Percentiles rank a stretch among this genome's conserved stretches.
Evolutionary conservation across 2,888 invertebrate genomes (phyloP).

Genomic region (Quadriops clusia): DNA sequence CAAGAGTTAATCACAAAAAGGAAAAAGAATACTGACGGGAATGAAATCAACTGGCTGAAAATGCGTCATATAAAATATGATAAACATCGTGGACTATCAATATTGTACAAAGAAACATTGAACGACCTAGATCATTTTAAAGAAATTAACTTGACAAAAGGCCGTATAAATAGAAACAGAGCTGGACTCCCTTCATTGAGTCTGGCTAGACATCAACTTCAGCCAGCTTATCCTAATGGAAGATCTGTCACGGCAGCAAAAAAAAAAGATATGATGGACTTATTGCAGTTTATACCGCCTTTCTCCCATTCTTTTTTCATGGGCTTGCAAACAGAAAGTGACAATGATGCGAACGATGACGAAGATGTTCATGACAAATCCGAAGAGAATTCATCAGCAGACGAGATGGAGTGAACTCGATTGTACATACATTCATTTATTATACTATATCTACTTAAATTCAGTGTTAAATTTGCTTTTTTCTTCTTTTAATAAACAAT

Average conservation of each 20-base stretch:
- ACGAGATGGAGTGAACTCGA: background rate
- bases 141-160: constrained; percentile 1
- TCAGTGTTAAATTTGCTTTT: no score
- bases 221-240: constrained; percentile 1
- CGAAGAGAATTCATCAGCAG: no score
- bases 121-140: constrained; percentile 1
- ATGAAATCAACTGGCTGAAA: constrained; percentile 6
- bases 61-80: constrained; percentile 2
- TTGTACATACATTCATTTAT: constrained; percentile 1
- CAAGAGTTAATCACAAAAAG: background rate
- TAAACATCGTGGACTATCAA: constrained; percentile 4
- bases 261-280: constrained; percentile 2
- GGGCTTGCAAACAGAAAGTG: constrained; percentile 1
- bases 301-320: background rate
- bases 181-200: constrained; percentile 1
- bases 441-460: constrained; percentile 1
- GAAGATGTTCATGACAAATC: constrained; percentile 1
- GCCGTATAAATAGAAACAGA: background rate
- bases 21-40: constrained; percentile 2
- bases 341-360: background rate
- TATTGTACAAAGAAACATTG: constrained; percentile 1
- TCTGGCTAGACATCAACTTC: no score
- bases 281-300: constrained; percentile 2
- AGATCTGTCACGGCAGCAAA: constrained; percentile 1
- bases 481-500: no score